Evolutionary conservation across 1,140 invertebrate genomes (phyloP).

Genomic region (Drosophila pruinosa): DNA sequence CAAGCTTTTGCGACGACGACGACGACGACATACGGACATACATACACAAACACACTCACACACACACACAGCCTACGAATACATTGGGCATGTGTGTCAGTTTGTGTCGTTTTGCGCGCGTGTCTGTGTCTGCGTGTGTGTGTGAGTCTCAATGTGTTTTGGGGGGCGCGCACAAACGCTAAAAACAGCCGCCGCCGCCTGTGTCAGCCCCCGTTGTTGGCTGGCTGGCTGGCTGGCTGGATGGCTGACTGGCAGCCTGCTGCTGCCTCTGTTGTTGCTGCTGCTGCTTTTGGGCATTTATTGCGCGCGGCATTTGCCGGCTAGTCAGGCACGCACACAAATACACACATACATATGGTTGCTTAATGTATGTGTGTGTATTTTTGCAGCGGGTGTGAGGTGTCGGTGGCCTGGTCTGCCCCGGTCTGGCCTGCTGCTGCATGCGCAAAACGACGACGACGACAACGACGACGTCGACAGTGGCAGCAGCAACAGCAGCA

Average conservation of each 20-base stretch:
- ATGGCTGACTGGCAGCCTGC: constrained; percentile 33
- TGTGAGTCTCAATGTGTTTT: constrained; percentile 37
- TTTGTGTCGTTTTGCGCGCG: not conserved
- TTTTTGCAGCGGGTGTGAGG: constrained; percentile 59
- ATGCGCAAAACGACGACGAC: constrained; percentile 14
- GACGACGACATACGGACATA: constrained; percentile 47
- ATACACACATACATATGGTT: constrained; percentile 42
- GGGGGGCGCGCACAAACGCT: constrained; percentile 71
- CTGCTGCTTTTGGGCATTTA: constrained; percentile 80
- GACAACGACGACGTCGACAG: constrained; percentile 11
- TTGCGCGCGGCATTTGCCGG: constrained; percentile 71
- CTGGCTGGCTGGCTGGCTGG: not conserved
- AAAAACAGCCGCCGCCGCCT: constrained; percentile 72
- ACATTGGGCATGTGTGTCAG: constrained; percentile 17
- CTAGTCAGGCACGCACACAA: constrained; percentile 64
- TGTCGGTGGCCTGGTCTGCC: constrained; percentile 59
- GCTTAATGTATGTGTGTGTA: constrained; percentile 29
- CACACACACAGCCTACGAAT: not conserved
- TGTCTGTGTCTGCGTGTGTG: constrained; percentile 5
- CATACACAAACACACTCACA: constrained; percentile 8
- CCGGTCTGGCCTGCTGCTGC: constrained; percentile 20
- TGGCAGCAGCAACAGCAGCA: constrained; percentile 26
- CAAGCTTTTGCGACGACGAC: constrained; percentile 74
- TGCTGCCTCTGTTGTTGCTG: constrained; percentile 36
- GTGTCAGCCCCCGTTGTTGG: constrained; percentile 17